A percentile compares a stretch with the other conserved stretches of the same genome.
phyloP scores from a whole-genome alignment of 2,888 invertebrate genomes.

The Cyclophora albipunctata region DNA sequence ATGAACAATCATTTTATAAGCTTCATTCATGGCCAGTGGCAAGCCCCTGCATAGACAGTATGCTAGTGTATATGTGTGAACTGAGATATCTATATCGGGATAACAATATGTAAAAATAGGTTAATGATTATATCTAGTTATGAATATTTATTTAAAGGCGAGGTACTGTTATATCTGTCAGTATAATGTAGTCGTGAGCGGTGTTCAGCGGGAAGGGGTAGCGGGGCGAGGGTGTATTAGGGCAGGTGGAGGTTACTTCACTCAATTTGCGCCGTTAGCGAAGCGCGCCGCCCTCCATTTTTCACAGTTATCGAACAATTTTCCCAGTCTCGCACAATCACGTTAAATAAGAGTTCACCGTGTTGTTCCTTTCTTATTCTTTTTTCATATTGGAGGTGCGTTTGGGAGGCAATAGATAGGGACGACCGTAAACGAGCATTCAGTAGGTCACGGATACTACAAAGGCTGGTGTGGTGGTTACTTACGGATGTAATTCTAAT shows the following conservation, averaged over 20 bases:
- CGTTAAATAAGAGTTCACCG: conserved; percentile 50
- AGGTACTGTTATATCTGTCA: no score
- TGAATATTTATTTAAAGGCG: no score
- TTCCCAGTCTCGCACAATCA: conserved; percentile 30
- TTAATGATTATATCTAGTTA: no score
- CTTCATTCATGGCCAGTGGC: background rate
- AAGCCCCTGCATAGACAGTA: background rate
- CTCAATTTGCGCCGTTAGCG: conserved; percentile 66
- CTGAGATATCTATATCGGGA: no score
- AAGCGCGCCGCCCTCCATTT: conserved; percentile 50
- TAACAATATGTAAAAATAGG: no score
- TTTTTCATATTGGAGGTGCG: conserved; percentile 7
- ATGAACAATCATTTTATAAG: no score
- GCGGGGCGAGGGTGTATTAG: conserved; percentile 1
- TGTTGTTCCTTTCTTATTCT: conserved; percentile 27
- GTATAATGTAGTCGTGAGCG: no score
- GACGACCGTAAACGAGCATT: no score
- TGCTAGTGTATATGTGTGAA: background rate
- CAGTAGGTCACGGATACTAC: no score
- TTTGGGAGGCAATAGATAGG: no score
- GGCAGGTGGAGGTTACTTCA: conserved; percentile 38
- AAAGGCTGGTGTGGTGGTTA: no score
- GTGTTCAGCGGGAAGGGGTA: background rate
- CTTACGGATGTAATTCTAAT: no score
- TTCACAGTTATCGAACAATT: conserved; percentile 67